Evolutionary conservation across 2,797 vertebrate species (phyloP).

Genomic region (Avahi laniger): DNA sequence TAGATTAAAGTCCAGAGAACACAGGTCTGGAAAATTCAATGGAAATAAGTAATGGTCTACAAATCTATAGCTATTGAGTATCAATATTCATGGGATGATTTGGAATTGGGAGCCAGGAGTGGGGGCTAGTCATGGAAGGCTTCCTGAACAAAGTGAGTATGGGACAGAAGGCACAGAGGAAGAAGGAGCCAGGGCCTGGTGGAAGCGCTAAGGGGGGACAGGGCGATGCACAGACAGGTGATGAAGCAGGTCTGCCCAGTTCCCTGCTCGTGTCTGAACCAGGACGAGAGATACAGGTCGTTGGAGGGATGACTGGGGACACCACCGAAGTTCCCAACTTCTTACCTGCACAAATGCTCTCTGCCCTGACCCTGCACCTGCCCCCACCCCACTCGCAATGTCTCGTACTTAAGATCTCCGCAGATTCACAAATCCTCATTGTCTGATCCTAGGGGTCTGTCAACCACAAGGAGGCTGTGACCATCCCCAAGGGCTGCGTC

Average conservation of each 20-base stretch:
- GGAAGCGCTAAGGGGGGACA: not conserved
- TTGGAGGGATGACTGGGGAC: not conserved
- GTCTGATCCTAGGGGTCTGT: constrained; percentile 67
- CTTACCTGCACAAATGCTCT: not conserved
- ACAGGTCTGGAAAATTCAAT: not conserved
- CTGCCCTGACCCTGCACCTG: not conserved
- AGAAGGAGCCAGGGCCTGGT: not conserved
- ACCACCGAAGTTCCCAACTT: not conserved
- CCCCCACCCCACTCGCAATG: not conserved
- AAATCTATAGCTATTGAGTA: not conserved
- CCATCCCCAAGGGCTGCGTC: constrained; percentile 82
- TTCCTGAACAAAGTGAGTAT: not conserved
- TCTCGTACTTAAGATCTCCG: not conserved
- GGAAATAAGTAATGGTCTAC: not conserved
- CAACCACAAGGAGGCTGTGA: constrained; percentile 52
- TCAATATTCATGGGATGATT: constrained; percentile 6
- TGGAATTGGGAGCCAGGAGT: not conserved
- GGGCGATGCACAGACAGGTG: not conserved
- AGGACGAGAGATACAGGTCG: not conserved
- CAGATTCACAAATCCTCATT: not conserved
- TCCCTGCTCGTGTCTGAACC: not conserved
- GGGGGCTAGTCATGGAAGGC: constrained; percentile 9
- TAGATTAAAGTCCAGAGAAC: not conserved
- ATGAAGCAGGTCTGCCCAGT: constrained; percentile 38
- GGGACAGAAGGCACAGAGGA: not conserved